Base-by-base conservation (phyloP, 23 tunicate species). In the Trididemnum nubilum region DNA sequence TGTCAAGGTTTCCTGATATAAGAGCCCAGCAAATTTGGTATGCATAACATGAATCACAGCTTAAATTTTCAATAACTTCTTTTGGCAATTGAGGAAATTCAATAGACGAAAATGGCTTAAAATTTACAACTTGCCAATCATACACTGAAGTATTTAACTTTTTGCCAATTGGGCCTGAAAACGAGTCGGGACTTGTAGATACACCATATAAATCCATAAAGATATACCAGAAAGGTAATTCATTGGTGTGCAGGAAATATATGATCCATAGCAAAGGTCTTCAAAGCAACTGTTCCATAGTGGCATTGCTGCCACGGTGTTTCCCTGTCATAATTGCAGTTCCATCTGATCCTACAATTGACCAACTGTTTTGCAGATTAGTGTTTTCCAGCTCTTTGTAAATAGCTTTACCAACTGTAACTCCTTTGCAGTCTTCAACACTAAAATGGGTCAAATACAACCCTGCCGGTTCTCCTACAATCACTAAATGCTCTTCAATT, bases 201-300 rank as follows among this genome's bases (percentile, higher is more conserved):
- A 34, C 65, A 24, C 82, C 82, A 58, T 78, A 72, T 19, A 78
- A 28, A 21, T 78, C 37, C 49, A 27, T 78, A 31, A 78, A 78
- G 37, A 58, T 72, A 29, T 78, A 72, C 37, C 72, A 27, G 50
- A 78, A 35, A 50, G 82, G 82, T 35, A 78, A n/a, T 57, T 78
- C 71, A 32, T 78, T 78, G 18, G 12, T 69, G 33, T 69, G 74
- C 74, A 69, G 38, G 38, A 69, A 12, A 69, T 37, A 69, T 5
- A 69, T 78, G 50, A 57, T 36, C 82, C 82, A 78, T 52, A 57
- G 82, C 64, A 78, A 59, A 52, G 82, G 82, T 78, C 66, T 78
- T 78, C 58, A 72, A 36, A 78, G 67, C 44, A 78, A 40, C 35
- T 78, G 5, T 78, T 78, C 82, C 75, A 78, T 2, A 19, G 67